Evolutionary conservation across 2,797 vertebrate species (phyloP), one percentile per base, ranked within the genome.

Genomic region (Typhlichthys eigenmanni): DNA sequence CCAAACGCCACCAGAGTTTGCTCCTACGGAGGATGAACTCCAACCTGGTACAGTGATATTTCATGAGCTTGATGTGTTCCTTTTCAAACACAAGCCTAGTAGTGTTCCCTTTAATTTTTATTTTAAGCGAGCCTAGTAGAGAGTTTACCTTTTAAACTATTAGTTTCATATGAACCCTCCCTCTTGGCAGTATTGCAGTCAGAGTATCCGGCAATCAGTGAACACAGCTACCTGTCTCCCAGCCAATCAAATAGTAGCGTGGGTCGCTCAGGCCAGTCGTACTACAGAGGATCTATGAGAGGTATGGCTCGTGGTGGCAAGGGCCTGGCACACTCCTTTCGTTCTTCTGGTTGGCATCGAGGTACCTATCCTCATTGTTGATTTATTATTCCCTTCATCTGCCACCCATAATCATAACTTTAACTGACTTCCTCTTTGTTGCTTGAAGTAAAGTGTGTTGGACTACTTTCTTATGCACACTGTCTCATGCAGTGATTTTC

Each of bases 1-100:
- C 32, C 97, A 99, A 64, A 98, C 96, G 1, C 92, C 95, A 62
- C 94, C 95, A 2, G 96, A 96, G 54, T 93, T 95, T 75, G 93
- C 90, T 29, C 55, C 91, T 9, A 75, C 92, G 0, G 96, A 97
- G 6, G 93, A 95, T 1, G 90, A 94, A 3, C 47, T 88, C 0
- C 89, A 89, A 68, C 83, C 89, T 16, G 94, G 97, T 97, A 90
- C 65, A 82, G 24, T 0, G 4, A 24, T n/a, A 13, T 2, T 0
- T 38, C 38, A 13, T 19, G 2, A n/a, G n/a, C 47, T 48, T 32
- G 17, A 16, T 7, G 46, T 2, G 7, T 17, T 43, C 9, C 9
- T 29, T 29, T 29, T 29, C 24, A 29, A 29, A 29, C 24, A 29
- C 24, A 4, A 29, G 24, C 4, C 24, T 29, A 29, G 24, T 29